Evolutionary conservation across 1,140 invertebrate genomes (phyloP).

Genomic region (Meteorus sp.): DNA sequence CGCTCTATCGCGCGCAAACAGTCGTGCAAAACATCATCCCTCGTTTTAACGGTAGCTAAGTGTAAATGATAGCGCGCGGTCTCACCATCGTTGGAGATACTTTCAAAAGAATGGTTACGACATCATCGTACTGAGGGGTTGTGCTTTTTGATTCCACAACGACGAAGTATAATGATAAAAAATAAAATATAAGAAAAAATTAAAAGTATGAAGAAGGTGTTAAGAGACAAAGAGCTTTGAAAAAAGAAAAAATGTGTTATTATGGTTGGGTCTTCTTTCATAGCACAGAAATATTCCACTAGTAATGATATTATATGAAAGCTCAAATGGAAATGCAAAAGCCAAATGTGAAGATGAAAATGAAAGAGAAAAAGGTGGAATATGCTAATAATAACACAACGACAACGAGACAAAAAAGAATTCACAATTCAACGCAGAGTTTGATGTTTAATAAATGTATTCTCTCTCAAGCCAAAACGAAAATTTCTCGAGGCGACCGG

Average conservation of each 20-base stretch:
- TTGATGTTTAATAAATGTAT: too few relatives aligned
- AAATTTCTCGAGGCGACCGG: neutral
- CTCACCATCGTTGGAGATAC: slow-evolving; percentile 48
- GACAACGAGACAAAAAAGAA: slow-evolving; percentile 1
- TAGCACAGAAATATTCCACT: too few relatives aligned
- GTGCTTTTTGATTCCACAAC: neutral
- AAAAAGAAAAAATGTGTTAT: too few relatives aligned
- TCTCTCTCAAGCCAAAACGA: slow-evolving; percentile 2
- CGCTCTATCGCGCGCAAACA: slow-evolving; percentile 42
- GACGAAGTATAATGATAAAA: neutral
- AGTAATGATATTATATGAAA: too few relatives aligned
- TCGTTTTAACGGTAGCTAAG: slow-evolving; percentile 37
- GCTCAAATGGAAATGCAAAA: too few relatives aligned
- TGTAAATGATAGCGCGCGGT: slow-evolving; percentile 56
- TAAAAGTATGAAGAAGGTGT: neutral
- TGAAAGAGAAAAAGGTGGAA: neutral
- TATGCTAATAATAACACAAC: neutral
- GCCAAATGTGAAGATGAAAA: too few relatives aligned
- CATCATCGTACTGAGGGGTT: slow-evolving; percentile 20
- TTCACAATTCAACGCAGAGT: too few relatives aligned
- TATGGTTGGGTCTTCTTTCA: too few relatives aligned
- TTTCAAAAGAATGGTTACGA: slow-evolving; percentile 32
- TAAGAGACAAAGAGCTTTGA: neutral
- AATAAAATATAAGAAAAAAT: neutral
- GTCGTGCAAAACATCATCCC: too few relatives aligned